Evolutionary conservation across 2,888 invertebrate genomes (phyloP), one percentile per base, ranked within the genome.

Genomic region (Thymelicus sylvestris): DNA sequence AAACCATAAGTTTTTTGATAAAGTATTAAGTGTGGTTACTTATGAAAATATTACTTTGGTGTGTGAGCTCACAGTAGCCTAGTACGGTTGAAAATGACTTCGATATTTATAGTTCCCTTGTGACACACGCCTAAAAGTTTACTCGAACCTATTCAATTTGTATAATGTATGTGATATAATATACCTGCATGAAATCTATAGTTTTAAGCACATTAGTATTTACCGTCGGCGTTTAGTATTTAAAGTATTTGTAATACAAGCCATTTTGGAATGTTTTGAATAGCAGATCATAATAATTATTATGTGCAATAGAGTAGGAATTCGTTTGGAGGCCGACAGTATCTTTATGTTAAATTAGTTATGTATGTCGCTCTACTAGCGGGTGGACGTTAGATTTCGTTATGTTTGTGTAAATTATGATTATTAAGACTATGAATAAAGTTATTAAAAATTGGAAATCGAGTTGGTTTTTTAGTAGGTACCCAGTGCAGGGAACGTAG

Each of bases 371-470:
- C 66, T 50, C 59, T n/a, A 39, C 19, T 66, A 77, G 80, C 82
- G 83, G 82, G 86, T 86, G 86, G 85, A 86, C 84, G 81, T 80
- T 88, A 89, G 86, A 80, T 88, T 88, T 87, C 91, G 92, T 93
- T 92, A 91, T 90, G 92, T 92, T 93, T 92, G 91, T 92, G 87
- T 91, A 92, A 90, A 91, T 91, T 92, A 90, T 89, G 82, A 88
- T 85, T 86, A 88, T 86, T 82, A 88, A 83, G 80, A 89, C 83
- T 87, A 89, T 86, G 83, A 90, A 90, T 90, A 88, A 91, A 91
- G 92, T 92, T 92, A 88, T 89, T 80, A 88, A 92, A 92, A 92
- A 91, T 86, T 76, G 87, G 76, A 83, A 24, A 57, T 10, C 15
- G 47, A 19, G 50, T 59, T 72, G 70, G 59, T 77, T 73, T 79